A percentile compares a stretch with the other conserved stretches of the same genome.
These are phyloP conservation scores for Pseudorectes ferrugineus DNA, from an alignment of 2,113 vertebrate genomes.

Conservation along the genomic window DNA sequence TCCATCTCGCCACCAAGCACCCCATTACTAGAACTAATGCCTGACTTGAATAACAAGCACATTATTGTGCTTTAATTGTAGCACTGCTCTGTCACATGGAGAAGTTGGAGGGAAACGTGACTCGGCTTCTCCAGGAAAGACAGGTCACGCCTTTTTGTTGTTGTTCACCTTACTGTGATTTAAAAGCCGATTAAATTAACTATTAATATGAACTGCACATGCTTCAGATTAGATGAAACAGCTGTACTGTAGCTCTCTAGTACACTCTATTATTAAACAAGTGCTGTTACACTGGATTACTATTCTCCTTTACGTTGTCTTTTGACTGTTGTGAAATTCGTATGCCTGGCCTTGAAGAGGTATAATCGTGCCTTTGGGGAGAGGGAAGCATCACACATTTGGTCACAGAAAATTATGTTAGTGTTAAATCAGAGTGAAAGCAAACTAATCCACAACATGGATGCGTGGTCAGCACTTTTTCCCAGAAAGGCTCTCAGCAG, in stretches of 20 bases:
- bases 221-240: slow-evolving; percentile 62
- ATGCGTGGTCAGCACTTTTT: neutral
- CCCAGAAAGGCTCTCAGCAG: neutral
- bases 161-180: slow-evolving; percentile 55
- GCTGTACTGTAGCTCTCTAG: slow-evolving; percentile 33
- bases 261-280: slow-evolving; percentile 56
- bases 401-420: slow-evolving; percentile 29
- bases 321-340: slow-evolving; percentile 2
- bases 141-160: slow-evolving; percentile 73
- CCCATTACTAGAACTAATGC: slow-evolving; percentile 84
- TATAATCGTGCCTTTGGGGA: neutral
- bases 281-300: slow-evolving; percentile 54
- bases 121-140: slow-evolving; percentile 58
- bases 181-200: slow-evolving; percentile 70
- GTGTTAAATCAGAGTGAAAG: neutral
- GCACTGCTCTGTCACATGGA: slow-evolving; percentile 76
- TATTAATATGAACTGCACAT: slow-evolving; percentile 68
- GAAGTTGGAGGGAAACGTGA: slow-evolving; percentile 73
- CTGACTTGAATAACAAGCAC: slow-evolving; percentile 88
- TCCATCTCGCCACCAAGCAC: slow-evolving; percentile 83
- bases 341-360: neutral
- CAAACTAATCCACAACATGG: neutral
- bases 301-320: slow-evolving; percentile 2
- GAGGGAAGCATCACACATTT: neutral
- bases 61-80: slow-evolving; percentile 86